phyloP scores from a whole-genome alignment of 2,888 invertebrate species.

The Agelastica alni region DNA sequence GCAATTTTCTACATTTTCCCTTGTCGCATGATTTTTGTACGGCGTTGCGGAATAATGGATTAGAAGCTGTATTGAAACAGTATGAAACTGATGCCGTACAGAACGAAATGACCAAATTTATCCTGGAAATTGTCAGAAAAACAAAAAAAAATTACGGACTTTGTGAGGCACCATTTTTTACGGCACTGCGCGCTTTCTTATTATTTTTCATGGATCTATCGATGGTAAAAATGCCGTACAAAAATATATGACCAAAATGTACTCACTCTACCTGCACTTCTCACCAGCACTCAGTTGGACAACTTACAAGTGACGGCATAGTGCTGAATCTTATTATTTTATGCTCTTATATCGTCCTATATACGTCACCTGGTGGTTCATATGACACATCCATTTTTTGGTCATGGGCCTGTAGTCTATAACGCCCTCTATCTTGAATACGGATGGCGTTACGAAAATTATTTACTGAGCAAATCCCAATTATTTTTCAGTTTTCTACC shows the following conservation, averaged over 20 bases:
- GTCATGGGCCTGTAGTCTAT: background rate
- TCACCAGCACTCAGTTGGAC: no score
- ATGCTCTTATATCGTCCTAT: constrained; percentile 4
- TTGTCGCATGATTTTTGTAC: constrained; percentile 4
- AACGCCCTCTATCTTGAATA: background rate
- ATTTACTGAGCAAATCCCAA: no score
- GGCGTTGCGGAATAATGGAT: constrained; percentile 4
- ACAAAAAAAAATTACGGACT: constrained; percentile 4
- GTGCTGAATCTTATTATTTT: no score
- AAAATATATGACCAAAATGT: no score
- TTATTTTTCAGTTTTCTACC: no score
- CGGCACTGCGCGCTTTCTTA: no score
- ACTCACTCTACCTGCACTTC: no score
- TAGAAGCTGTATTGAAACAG: no score
- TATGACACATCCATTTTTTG: background rate
- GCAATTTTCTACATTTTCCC: background rate
- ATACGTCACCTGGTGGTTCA: constrained; percentile 3
- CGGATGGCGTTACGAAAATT: no score
- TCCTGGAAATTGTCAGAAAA: constrained; percentile 1
- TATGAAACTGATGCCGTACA: constrained; percentile 7
- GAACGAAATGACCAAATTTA: constrained; percentile 5
- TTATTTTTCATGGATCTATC: no score
- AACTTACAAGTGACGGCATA: no score
- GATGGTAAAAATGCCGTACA: no score
- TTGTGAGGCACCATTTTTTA: constrained; percentile 3